Evolutionary conservation across 2,113 vertebrate species (phyloP).

Genomic region (Syngnathus floridae): DNA sequence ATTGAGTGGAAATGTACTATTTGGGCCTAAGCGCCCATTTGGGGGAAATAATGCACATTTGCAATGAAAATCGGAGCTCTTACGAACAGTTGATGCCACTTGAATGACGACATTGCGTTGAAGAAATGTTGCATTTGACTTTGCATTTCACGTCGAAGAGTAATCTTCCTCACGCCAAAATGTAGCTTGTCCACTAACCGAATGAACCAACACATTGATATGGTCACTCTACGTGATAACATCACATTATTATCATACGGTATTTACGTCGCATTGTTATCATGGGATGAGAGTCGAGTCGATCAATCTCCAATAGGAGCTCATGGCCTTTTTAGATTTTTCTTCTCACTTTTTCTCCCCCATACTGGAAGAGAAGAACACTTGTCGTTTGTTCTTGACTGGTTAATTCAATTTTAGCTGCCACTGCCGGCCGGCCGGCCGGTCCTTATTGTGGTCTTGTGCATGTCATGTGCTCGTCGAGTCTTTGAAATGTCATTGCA

Average conservation of each 20-base stretch:
- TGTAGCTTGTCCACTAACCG: background rate
- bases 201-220: background rate
- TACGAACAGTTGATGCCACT: background rate
- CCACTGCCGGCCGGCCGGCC: background rate
- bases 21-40: background rate
- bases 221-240: background rate
- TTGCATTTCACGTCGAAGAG: accelerated
- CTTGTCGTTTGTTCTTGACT: background rate
- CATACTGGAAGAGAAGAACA: background rate
- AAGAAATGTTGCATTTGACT: no score
- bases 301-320: background rate
- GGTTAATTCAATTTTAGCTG: constrained; percentile 5
- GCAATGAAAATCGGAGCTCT: background rate
- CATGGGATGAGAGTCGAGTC: background rate
- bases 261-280: no score
- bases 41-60: no score
- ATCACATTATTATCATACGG: background rate
- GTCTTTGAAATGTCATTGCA: constrained; percentile 4
- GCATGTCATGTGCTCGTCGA: constrained; percentile 38
- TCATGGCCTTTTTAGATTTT: background rate
- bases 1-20: background rate
- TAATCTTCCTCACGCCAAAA: background rate
- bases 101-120: background rate
- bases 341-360: background rate
- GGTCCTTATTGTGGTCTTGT: constrained; percentile 40